Conservation (phyloP, 2,113 vertebrate genomes). For the Brienomyrus brachyistius region DNA sequence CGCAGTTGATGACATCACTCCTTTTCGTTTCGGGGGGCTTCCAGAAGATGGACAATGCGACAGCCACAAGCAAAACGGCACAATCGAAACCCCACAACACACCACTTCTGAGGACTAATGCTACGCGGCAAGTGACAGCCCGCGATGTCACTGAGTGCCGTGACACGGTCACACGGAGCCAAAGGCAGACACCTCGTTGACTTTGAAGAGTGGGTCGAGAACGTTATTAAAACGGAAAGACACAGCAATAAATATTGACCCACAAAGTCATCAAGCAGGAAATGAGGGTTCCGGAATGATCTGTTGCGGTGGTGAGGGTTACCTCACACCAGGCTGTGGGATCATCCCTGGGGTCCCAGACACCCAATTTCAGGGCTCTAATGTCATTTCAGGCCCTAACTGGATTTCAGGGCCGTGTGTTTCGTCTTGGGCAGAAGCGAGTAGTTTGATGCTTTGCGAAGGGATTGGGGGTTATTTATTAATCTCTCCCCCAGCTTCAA, state of each 20-base stretch:
- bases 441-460: background rate
- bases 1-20: background rate
- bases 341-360: background rate
- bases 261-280: background rate
- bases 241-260: background rate
- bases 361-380: background rate
- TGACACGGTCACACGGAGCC: background rate
- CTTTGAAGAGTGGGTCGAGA: background rate
- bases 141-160: background rate
- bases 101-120: background rate
- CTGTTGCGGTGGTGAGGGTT: background rate
- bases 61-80: background rate
- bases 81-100: background rate
- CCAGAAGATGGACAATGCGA: background rate
- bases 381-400: conserved; percentile 12
- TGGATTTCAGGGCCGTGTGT: background rate
- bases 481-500: background rate
- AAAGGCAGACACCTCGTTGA: background rate
- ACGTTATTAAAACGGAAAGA: background rate
- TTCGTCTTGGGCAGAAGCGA: conserved; percentile 2
- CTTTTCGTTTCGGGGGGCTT: background rate
- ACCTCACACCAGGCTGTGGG: background rate
- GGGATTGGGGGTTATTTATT: conserved; percentile 10
- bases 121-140: background rate
- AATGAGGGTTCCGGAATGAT: conserved; percentile 12